These are phyloP conservation scores for Agrilus mali DNA, from an alignment of 2,888 invertebrate species.

Conservation along the genomic window DNA sequence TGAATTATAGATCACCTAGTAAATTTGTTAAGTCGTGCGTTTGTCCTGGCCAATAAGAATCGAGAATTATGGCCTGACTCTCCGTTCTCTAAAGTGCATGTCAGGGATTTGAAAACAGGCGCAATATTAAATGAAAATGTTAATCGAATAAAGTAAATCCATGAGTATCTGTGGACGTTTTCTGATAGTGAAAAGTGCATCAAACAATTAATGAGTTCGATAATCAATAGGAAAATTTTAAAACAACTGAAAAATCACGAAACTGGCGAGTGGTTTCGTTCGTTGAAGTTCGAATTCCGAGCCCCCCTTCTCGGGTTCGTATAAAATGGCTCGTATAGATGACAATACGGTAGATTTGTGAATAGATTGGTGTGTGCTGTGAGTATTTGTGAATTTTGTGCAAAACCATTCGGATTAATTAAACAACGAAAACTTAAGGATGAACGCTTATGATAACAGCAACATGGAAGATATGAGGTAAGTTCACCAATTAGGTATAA, in stretches of 20 bases:
- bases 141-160: no score
- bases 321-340: slow-evolving; percentile 14
- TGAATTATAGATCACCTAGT: no score
- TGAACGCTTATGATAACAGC: slow-evolving; percentile 20
- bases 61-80: slow-evolving; percentile 22
- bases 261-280: background rate
- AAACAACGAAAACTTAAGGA: slow-evolving; percentile 8
- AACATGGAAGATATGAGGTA: slow-evolving; percentile 24
- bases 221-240: background rate
- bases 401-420: slow-evolving; percentile 6
- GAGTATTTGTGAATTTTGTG: slow-evolving; percentile 11
- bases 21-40: no score
- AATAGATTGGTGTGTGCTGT: slow-evolving; percentile 8
- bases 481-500: slow-evolving; percentile 1
- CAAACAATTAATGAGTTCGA: background rate
- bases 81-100: slow-evolving; percentile 6
- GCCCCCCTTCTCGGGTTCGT: slow-evolving; percentile 11
- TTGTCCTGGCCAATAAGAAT: slow-evolving; percentile 14
- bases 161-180: no score
- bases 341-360: background rate
- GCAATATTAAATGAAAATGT: no score
- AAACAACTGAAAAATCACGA: slow-evolving; percentile 2
- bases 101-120: no score
- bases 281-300: background rate
- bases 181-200: background rate